Evolutionary conservation across 2,797 vertebrate genomes (phyloP), one percentile per base, ranked within the genome.

Genomic region (Okamejei kenojei): DNA sequence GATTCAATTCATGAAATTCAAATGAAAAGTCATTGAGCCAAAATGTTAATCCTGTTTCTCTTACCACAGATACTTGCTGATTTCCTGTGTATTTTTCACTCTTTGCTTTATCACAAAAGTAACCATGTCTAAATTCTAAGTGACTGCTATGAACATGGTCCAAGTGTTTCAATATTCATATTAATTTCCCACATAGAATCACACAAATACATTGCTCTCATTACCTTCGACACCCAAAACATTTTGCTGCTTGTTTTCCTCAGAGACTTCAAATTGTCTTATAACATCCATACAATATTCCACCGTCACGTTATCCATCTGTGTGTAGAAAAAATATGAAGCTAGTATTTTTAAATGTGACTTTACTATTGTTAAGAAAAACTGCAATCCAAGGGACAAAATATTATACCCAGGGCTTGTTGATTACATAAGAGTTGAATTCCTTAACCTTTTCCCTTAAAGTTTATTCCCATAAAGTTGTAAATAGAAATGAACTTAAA

Each of bases 171-270:
- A 76, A 26, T 76, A 76, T 80, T 80, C 7, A 38, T 80, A 15
- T 21, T 8, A 21, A 23, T 78, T 78, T 78, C 45, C 79, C 32
- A 80, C 38, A 1, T 80, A 80, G 21, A 82, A 54, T 2, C 82
- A 84, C 29, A 26, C 65, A 74, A 23, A 26, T 93, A 21, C 23
- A 80, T 63, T 63, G 9, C 35, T 81, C 58, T n/a, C 82, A 45
- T 96, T 97, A 99, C 99, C 99, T 97, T 99, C 99, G 94, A 99
- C 98, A 91, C 99, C 98, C 95, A 99, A 96, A 93, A 99, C 94
- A 8, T 97, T 97, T 93, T 96, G 97, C 93, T 96, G 96, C 96
- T 98, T 99, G 95, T 99, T 98, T 96, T 99, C 98, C 93, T 98
- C 97, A 0, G 97, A 98, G 93, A 97, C 95, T 95, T 99, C 99